Evolutionary conservation across 1,140 invertebrate species (phyloP).

Genomic region (Brachystomella parvula): DNA sequence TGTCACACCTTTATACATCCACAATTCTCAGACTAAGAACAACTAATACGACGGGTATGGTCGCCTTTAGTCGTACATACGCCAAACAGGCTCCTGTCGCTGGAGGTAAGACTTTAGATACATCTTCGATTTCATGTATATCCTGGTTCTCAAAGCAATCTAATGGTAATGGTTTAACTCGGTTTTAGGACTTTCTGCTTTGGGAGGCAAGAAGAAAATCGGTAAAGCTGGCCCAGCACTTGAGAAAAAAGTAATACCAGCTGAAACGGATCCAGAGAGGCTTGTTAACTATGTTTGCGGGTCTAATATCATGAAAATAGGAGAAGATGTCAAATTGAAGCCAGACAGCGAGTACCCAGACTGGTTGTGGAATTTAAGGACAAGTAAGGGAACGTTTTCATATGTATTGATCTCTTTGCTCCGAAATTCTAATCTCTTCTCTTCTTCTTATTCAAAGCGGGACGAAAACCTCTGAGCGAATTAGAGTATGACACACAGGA

Average conservation of each 20-base stretch:
- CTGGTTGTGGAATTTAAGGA: constrained; percentile 76
- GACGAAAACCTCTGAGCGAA: background rate
- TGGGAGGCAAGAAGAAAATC: constrained; percentile 48
- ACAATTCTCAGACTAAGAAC: background rate
- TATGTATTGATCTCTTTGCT: background rate
- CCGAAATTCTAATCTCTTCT: background rate
- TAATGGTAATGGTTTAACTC: background rate
- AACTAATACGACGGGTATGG: background rate
- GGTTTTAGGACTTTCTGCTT: constrained; percentile 13
- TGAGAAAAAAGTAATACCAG: constrained; percentile 66
- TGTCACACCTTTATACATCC: too few species aligned
- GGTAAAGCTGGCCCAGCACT: constrained; percentile 48
- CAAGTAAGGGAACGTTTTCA: constrained; percentile 40
- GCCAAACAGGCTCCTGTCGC: background rate
- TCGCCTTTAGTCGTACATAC: background rate
- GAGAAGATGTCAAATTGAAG: constrained; percentile 73
- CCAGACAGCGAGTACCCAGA: constrained; percentile 83
- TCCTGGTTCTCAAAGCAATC: background rate
- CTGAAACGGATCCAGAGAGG: constrained; percentile 75
- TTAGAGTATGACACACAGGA: constrained; percentile 3
- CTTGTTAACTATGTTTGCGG: constrained; percentile 77
- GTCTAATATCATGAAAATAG: constrained; percentile 65
- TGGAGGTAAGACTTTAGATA: background rate
- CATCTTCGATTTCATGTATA: background rate
- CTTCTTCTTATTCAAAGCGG: background rate